Conservation (phyloP, 2,888 invertebrate genomes). For the Venustoraphidia nigricollis region DNA sequence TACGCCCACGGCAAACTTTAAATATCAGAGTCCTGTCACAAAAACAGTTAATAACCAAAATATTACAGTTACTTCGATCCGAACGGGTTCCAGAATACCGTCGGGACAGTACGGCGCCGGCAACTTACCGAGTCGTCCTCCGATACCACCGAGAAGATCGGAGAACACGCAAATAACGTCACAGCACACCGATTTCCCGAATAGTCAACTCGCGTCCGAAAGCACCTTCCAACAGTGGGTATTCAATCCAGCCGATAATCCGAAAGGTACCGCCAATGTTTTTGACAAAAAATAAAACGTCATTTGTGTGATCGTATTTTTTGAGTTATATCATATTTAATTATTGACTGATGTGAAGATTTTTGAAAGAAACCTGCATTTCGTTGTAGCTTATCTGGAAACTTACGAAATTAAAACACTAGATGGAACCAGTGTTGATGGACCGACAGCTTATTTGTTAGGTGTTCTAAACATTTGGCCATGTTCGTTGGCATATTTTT, state of each 20-base stretch:
- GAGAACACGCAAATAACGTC: conserved; percentile 17
- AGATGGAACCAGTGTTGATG: too few species aligned
- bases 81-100: conserved; percentile 37
- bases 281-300: background rate
- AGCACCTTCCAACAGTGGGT: conserved; percentile 29
- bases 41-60: conserved; percentile 36
- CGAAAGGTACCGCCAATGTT: conserved; percentile 5
- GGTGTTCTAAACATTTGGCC: too few species aligned
- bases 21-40: conserved; percentile 24
- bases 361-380: too few species aligned
- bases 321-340: too few species aligned
- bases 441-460: too few species aligned
- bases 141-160: conserved; percentile 31
- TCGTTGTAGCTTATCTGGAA: too few species aligned
- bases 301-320: too few species aligned
- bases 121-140: conserved; percentile 25
- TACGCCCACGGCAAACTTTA: conserved; percentile 19
- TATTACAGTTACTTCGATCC: conserved; percentile 46
- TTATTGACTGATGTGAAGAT: too few species aligned
- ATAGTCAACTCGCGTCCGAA: conserved; percentile 13
- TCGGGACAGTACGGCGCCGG: conserved; percentile 21
- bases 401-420: too few species aligned
- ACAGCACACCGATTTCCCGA: background rate
- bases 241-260: conserved; percentile 23
- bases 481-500: too few species aligned